A percentile compares a stretch with the other conserved stretches of the same genome.
Conservation (phyloP, 2,888 invertebrate genomes). For the Hyles lineata region DNA sequence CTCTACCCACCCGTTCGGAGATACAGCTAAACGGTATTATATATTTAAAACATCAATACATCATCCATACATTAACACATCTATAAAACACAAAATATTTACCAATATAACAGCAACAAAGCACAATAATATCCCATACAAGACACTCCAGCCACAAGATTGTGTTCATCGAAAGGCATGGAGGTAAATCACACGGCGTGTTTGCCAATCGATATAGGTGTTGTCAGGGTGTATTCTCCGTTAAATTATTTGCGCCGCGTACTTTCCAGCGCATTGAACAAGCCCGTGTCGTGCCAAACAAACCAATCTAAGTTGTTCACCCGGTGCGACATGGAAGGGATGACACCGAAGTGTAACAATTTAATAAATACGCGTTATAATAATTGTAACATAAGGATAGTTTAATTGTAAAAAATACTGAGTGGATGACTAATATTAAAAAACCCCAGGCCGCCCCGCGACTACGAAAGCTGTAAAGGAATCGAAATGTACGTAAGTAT, state of each 20-base stretch:
- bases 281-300: slow-evolving; percentile 39
- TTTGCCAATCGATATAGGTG: slow-evolving; percentile 18
- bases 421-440: no score
- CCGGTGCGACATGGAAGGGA: slow-evolving; percentile 34
- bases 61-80: no score
- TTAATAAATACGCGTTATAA: no score
- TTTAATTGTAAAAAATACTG: no score
- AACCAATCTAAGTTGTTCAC: slow-evolving; percentile 55
- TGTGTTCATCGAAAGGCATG: not conserved
- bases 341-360: slow-evolving; percentile 42
- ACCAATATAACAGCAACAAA: not conserved
- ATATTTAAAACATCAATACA: no score
- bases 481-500: no score
- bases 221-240: not conserved
- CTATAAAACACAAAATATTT: no score
- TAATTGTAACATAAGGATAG: no score
- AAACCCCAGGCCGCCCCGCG: no score
- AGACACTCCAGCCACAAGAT: not conserved
- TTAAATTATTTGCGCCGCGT: slow-evolving; percentile 37
- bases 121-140: not conserved
- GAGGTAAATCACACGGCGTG: slow-evolving; percentile 1
- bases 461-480: no score
- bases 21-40: no score
- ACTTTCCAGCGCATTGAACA: slow-evolving; percentile 35
- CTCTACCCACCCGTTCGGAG: no score